Conservation (phyloP, 2,888 invertebrate species). For the Siphlonurus alternatus region DNA sequence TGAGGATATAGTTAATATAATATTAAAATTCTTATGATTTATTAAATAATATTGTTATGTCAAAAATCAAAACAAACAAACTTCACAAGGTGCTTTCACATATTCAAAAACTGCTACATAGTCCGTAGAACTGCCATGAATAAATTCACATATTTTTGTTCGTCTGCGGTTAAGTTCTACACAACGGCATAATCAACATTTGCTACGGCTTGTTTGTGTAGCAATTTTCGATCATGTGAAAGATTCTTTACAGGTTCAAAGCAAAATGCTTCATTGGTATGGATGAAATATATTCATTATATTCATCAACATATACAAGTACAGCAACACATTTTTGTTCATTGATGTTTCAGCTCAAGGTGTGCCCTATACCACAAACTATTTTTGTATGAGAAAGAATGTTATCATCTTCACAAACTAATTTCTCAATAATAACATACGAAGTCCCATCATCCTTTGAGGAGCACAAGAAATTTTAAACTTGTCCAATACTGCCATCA, state of each 20-base stretch:
- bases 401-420: background rate
- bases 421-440: background rate
- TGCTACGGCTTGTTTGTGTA: no score
- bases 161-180: no score
- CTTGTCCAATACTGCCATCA: background rate
- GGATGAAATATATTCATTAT: background rate
- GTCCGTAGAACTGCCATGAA: no score
- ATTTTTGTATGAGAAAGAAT: background rate
- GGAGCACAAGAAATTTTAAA: background rate
- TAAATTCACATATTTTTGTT: no score
- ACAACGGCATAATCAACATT: no score
- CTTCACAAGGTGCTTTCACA: no score
- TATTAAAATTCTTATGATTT: no score
- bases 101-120: no score
- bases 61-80: no score
- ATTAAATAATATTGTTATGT: no score
- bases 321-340: background rate
- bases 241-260: background rate
- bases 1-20: no score
- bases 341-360: background rate
- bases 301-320: background rate
- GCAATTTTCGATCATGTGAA: no score
- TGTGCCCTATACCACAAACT: background rate
- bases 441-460: background rate
- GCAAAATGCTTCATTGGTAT: background rate